phyloP scores from a whole-genome alignment of 2,888 invertebrate genomes.

The Timandra comae region DNA sequence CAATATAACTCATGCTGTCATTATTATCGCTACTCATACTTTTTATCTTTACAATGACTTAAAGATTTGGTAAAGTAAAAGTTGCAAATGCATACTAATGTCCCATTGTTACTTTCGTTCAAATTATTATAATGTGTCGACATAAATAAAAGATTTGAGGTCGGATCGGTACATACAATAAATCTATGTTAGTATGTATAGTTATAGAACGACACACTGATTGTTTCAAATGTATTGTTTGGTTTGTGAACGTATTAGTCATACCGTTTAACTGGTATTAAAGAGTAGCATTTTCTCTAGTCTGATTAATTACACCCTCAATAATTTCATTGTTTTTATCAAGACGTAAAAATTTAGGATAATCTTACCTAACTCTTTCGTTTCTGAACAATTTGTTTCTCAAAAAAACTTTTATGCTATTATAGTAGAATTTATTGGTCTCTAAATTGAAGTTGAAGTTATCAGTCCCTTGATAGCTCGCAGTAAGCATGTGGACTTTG shows the following conservation, averaged over 20 bases:
- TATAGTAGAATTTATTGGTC: no score
- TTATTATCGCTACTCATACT: constrained; percentile 36
- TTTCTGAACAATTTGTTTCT: no score
- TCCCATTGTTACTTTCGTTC: constrained; percentile 49
- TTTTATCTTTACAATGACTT: constrained; percentile 39
- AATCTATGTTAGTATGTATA: constrained; percentile 20
- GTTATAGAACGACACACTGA: constrained; percentile 26
- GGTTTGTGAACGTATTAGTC: no score
- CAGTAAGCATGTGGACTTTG: no score
- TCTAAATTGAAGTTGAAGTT: constrained; percentile 35
- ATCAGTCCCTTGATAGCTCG: constrained; percentile 33
- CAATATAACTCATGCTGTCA: constrained; percentile 42
- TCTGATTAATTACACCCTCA: no score
- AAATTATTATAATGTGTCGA: constrained; percentile 38
- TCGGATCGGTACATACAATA: constrained; percentile 30
- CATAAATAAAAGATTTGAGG: constrained; percentile 36
- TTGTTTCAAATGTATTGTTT: no score
- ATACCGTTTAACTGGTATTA: no score
- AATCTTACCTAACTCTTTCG: no score
- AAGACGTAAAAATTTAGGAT: no score
- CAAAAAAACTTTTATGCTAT: no score
- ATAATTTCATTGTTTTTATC: no score
- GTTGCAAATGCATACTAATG: constrained; percentile 56
- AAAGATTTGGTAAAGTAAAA: constrained; percentile 51
- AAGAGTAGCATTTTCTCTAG: no score